Evolutionary conservation across 2,888 invertebrate genomes (phyloP).

Genomic region (Drosophila melanosoma): DNA sequence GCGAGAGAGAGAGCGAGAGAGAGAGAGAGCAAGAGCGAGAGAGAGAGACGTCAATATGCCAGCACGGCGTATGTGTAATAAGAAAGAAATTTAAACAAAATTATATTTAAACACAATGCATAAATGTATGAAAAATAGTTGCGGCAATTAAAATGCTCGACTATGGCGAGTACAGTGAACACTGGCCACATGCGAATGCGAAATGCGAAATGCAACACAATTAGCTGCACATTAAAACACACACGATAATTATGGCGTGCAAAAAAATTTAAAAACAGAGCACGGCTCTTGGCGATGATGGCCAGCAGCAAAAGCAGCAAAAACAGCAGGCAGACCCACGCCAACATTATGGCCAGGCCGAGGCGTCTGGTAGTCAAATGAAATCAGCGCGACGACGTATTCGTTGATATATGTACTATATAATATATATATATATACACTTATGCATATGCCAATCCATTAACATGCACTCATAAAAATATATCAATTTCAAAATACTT

Average conservation of each 20-base stretch:
- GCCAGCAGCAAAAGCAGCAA: slow-evolving; percentile 43
- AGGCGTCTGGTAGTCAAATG: slow-evolving; percentile 70
- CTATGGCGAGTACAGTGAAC: slow-evolving; percentile 40
- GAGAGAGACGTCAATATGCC: slow-evolving; percentile 19
- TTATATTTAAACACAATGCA: slow-evolving; percentile 60
- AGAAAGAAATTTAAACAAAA: slow-evolving; percentile 53
- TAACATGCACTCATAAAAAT: slow-evolving; percentile 8
- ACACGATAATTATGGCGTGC: slow-evolving; percentile 80
- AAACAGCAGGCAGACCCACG: slow-evolving; percentile 34
- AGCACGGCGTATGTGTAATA: slow-evolving; percentile 74
- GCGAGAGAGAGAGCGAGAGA: slow-evolving; percentile 5
- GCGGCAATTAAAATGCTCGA: slow-evolving; percentile 81
- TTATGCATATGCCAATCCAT: slow-evolving; percentile 8
- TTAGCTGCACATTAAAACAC: slow-evolving; percentile 83
- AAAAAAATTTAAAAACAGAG: slow-evolving; percentile 9
- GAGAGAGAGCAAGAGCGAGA: slow-evolving; percentile 18
- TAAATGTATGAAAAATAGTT: slow-evolving; percentile 55
- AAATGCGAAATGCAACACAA: slow-evolving; percentile 77
- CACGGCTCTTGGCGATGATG: slow-evolving; percentile 55
- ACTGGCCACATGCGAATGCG: slow-evolving; percentile 24
- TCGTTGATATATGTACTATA: slow-evolving; percentile 54
- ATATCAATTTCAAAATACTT: neutral
- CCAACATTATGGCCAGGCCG: slow-evolving; percentile 45
- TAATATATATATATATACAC: neutral
- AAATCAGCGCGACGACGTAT: slow-evolving; percentile 76